Evolutionary conservation across 2,797 vertebrate species (phyloP).

Genomic region (Poliocrania exsul): DNA sequence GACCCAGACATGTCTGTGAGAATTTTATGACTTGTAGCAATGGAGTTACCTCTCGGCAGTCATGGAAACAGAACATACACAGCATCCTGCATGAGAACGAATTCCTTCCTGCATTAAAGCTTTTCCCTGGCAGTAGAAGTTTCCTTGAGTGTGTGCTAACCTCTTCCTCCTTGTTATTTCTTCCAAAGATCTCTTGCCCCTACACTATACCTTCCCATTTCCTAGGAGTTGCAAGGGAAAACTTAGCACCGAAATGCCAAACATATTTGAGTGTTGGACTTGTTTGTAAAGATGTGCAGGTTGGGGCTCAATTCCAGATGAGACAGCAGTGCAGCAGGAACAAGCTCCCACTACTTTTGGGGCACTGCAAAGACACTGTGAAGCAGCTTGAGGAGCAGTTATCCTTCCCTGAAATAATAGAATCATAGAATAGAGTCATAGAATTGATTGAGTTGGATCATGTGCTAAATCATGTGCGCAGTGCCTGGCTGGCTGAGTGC

Average conservation of each 20-base stretch:
- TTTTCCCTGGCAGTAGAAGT: background rate
- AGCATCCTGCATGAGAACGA: background rate
- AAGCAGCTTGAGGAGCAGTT: background rate
- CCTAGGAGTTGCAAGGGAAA: background rate
- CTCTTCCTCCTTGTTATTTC: background rate
- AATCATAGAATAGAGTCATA: no score
- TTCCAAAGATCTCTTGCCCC: background rate
- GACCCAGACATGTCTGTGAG: background rate
- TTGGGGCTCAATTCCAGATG: background rate
- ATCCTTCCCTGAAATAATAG: background rate
- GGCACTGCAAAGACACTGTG: background rate
- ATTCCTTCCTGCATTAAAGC: background rate
- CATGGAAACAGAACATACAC: background rate
- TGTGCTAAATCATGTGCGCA: background rate
- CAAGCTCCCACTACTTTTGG: accelerated
- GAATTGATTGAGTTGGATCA: no score
- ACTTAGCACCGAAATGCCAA: background rate
- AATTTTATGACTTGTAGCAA: background rate
- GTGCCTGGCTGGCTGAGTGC: accelerated
- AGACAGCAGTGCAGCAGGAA: background rate
- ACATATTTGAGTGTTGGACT: background rate
- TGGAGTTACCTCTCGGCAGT: background rate
- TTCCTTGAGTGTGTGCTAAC: background rate
- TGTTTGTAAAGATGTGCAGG: background rate
- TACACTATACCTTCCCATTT: accelerated